Evolutionary conservation across 2,797 vertebrate species (phyloP), one percentile per base, ranked within the genome.

Genomic region (Atherinosoma microstoma): DNA sequence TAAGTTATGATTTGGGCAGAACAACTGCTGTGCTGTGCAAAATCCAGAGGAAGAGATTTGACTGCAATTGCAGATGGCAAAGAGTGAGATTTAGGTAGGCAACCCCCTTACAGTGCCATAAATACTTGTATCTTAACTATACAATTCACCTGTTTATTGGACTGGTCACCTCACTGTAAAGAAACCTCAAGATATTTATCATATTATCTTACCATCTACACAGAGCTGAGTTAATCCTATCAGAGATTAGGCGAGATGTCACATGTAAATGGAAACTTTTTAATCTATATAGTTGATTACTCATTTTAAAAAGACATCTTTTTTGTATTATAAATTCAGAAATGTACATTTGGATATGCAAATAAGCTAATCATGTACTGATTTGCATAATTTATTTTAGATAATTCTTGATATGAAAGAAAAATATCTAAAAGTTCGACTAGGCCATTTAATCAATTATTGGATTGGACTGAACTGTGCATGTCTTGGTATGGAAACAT

Each of bases 21-120:
- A n/a, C 47, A 38, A 66, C 69, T 66, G 67, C 75, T 73, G 68
- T 8, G 58, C 65, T 75, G 68, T 53, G 66, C 34, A 54, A 80
- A 24, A 79, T 58, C 74, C 62, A 66, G 18, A 58, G 60, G 62
- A 51, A 45, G 53, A 64, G 71, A 78, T 58, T 69, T 66, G 74
- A 68, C 70, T 35, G 30, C 22, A 58, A 32, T 6, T n/a, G 16
- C 40, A 47, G 32, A 4, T 35, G 54, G 40, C 24, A 51, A 65
- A 10, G 20, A 54, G 63, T 40, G 61, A 62, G 58, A 45, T 29
- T 67, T 34, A 34, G 51, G 12, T 11, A 27, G 2, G 27, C 51
- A 53, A 53, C 51, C 24, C 20, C 10, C 27, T 54, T 13, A 29
- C 29, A 67, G 10, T 58, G 6, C 16, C 24, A 35, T 47, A 47